A percentile compares a stretch with the other conserved stretches of the same genome.
Evolutionary conservation across 2,888 invertebrate species (phyloP).

Genomic region (Electrophaes corylata): DNA sequence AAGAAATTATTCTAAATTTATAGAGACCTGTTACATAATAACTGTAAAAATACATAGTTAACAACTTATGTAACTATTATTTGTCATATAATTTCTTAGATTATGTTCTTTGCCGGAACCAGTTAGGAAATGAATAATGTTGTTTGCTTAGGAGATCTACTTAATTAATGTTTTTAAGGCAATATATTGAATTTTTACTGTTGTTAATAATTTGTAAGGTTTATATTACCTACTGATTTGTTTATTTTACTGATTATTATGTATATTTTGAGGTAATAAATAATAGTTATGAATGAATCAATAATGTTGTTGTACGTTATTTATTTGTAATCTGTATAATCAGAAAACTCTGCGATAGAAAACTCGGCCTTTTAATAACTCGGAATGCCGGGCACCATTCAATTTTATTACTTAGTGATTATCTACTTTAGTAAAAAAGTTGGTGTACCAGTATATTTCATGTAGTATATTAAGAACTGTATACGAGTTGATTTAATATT

Average conservation of each 20-base stretch:
- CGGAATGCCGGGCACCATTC: no score
- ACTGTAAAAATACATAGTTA: neutral
- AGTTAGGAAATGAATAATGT: neutral
- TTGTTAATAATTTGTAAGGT: constrained; percentile 22
- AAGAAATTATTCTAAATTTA: neutral
- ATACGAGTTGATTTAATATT: no score
- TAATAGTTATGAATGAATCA: constrained; percentile 43
- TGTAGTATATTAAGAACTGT: no score
- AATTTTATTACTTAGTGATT: no score
- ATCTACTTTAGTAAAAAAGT: no score
- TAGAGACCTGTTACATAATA: neutral
- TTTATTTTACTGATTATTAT: constrained; percentile 44
- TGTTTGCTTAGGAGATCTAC: neutral
- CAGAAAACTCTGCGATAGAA: no score
- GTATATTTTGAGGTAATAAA: constrained; percentile 55
- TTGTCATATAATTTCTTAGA: neutral
- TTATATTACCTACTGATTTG: constrained; percentile 41
- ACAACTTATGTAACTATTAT: neutral
- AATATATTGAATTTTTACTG: constrained; percentile 16
- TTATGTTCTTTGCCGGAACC: neutral
- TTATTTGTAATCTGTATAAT: neutral
- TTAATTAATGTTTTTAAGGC: neutral
- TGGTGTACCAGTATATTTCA: no score
- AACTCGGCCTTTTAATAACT: no score
- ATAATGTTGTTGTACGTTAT: constrained; percentile 10